Conservation (phyloP, 2,113 vertebrate species). For the Dicerorhinus sumatrensis region DNA sequence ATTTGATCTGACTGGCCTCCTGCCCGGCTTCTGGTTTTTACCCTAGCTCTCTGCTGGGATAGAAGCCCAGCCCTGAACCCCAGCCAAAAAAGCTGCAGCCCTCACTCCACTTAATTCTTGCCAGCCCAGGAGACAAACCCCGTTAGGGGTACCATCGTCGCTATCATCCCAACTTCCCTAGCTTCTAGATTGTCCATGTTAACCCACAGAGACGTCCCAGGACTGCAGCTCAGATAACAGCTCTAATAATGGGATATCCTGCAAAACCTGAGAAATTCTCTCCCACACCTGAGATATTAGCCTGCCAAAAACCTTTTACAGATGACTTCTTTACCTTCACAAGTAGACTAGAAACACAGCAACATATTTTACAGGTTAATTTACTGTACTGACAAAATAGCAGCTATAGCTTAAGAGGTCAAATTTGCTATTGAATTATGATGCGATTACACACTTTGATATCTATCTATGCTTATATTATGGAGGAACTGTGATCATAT, state of each 20-base stretch:
- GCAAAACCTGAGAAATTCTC: neutral
- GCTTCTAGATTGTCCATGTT: neutral
- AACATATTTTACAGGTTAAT: neutral
- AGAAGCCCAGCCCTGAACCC: conserved; percentile 41
- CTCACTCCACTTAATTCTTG: neutral
- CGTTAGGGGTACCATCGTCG: neutral
- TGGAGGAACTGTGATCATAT: neutral
- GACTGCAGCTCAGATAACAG: neutral
- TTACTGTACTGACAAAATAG: neutral
- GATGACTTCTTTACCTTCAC: neutral
- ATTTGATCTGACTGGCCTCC: conserved; percentile 65
- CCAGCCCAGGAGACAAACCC: neutral
- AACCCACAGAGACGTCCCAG: neutral
- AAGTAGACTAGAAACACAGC: neutral
- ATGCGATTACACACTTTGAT: neutral
- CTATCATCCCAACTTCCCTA: neutral
- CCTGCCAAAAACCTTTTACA: conserved; percentile 26
- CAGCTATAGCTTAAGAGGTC: neutral
- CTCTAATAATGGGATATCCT: neutral
- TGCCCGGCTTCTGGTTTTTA: conserved; percentile 68
- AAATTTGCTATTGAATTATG: neutral
- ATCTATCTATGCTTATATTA: neutral
- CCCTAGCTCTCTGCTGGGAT: conserved; percentile 49
- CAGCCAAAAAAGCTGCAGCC: neutral
- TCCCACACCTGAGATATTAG: neutral